phyloP scores from a whole-genome alignment of 30 jellyfish, hydroid and myxozoan genomes.

The Turritopsis dohrnii region DNA sequence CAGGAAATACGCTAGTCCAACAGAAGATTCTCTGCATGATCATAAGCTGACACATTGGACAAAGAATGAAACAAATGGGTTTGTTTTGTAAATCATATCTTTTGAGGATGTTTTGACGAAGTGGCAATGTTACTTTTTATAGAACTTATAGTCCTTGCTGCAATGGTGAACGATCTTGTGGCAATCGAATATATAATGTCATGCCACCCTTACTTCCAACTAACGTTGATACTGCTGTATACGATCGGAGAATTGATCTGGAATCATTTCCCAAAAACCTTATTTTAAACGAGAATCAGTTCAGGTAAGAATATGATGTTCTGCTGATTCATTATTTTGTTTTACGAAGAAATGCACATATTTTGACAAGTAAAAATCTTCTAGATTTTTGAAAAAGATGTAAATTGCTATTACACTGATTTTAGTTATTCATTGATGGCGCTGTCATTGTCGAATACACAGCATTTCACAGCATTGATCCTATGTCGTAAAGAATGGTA shows the following conservation, averaged over 20 bases:
- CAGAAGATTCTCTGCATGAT: background rate
- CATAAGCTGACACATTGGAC: background rate
- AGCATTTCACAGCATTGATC: background rate
- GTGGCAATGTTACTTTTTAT: background rate
- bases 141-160: constrained; percentile 12
- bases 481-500: background rate
- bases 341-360: background rate
- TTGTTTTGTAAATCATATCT: background rate
- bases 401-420: too few species aligned
- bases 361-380: background rate
- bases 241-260: background rate
- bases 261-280: background rate
- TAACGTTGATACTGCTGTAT: constrained; percentile 11
- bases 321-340: too few species aligned
- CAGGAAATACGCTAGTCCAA: background rate
- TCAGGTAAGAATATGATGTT: background rate
- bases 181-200: background rate
- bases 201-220: background rate
- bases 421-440: background rate
- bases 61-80: background rate
- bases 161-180: constrained; percentile 7
- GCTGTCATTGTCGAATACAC: background rate
- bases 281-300: background rate
- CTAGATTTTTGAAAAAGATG: too few species aligned
- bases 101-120: background rate